These are phyloP conservation scores for Drosophila bocqueti DNA, from an alignment of 1,140 invertebrate species.

Conservation along the genomic window DNA sequence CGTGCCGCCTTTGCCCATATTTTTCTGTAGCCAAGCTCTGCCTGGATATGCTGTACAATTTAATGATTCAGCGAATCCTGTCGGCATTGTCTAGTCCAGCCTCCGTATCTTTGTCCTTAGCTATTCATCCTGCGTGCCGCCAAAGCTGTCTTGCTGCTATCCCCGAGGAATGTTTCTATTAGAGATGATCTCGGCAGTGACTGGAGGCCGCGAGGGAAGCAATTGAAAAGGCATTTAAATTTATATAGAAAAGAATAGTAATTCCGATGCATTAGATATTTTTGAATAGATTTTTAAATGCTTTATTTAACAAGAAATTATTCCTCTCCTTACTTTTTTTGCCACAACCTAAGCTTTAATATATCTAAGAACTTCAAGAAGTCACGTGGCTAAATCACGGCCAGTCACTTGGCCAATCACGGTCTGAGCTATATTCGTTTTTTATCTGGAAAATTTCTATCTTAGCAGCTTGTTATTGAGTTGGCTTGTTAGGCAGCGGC, in stretches of 20 bases:
- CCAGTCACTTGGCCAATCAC: slow-evolving; percentile 9
- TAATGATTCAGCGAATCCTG: slow-evolving; percentile 60
- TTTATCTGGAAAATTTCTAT: slow-evolving; percentile 22
- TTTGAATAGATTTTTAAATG: not conserved
- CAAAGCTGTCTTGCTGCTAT: slow-evolving; percentile 2
- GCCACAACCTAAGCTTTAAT: too few species aligned
- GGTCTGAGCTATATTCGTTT: slow-evolving; percentile 8
- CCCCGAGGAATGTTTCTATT: slow-evolving; percentile 25
- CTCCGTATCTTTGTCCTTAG: slow-evolving; percentile 19
- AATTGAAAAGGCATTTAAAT: not conserved
- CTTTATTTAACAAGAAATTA: not conserved
- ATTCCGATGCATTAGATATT: too few species aligned
- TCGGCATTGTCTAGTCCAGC: slow-evolving; percentile 44
- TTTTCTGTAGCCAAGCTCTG: slow-evolving; percentile 1
- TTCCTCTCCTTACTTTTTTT: not conserved
- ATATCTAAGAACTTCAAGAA: not conserved
- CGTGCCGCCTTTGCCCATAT: slow-evolving; percentile 41
- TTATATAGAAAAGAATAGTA: not conserved
- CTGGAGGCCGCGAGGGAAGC: not conserved
- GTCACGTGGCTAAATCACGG: slow-evolving; percentile 24
- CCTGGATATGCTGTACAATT: slow-evolving; percentile 36
- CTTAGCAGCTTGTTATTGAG: slow-evolving; percentile 57
- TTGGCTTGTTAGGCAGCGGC: slow-evolving; percentile 53
- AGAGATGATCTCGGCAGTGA: slow-evolving; percentile 51
- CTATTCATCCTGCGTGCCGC: slow-evolving; percentile 53